These are phyloP conservation scores for Lanistes nyassanus DNA, from an alignment of 1,140 invertebrate genomes.

Conservation along the genomic window DNA sequence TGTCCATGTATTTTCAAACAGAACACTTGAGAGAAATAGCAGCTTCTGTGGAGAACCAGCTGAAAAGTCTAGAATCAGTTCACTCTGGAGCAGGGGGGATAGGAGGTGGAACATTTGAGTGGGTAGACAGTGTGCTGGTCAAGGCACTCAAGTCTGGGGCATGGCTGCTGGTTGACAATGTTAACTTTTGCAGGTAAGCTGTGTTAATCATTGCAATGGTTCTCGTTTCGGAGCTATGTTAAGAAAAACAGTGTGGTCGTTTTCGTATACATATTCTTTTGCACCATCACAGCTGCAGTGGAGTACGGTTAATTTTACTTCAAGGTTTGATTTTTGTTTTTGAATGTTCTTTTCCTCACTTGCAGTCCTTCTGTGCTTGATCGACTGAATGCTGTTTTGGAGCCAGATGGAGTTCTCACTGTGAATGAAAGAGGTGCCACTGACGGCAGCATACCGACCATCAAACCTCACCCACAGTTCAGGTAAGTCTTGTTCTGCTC, in stretches of 20 bases:
- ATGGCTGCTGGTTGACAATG: conserved; percentile 96
- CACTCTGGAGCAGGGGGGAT: conserved; percentile 68
- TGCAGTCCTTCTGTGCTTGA: conserved; percentile 91
- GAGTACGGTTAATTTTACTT: too few relatives aligned
- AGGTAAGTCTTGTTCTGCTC: conserved; percentile 56
- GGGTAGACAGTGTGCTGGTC: conserved; percentile 95
- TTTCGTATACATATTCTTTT: too few relatives aligned
- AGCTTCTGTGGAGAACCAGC: conserved; percentile 36
- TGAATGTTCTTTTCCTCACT: conserved; percentile 15
- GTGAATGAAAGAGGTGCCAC: conserved; percentile 90
- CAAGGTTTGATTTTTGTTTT: neutral
- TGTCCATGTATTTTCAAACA: conserved; percentile 13
- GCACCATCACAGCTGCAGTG: too few relatives aligned
- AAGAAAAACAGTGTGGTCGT: too few relatives aligned
- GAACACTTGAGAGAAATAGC: conserved; percentile 20
- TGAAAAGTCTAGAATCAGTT: conserved; percentile 65
- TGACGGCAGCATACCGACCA: conserved; percentile 77
- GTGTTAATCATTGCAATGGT: neutral
- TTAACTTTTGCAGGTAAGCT: conserved; percentile 87
- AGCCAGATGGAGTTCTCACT: conserved; percentile 88
- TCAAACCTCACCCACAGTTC: conserved; percentile 91
- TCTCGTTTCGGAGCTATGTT: too few relatives aligned
- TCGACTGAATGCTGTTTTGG: conserved; percentile 92
- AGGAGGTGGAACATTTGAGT: conserved; percentile 88
- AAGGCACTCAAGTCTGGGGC: conserved; percentile 85